phyloP scores from a whole-genome alignment of 53 echinoderm and acorn worm genomes.

The Stichopus horrens region DNA sequence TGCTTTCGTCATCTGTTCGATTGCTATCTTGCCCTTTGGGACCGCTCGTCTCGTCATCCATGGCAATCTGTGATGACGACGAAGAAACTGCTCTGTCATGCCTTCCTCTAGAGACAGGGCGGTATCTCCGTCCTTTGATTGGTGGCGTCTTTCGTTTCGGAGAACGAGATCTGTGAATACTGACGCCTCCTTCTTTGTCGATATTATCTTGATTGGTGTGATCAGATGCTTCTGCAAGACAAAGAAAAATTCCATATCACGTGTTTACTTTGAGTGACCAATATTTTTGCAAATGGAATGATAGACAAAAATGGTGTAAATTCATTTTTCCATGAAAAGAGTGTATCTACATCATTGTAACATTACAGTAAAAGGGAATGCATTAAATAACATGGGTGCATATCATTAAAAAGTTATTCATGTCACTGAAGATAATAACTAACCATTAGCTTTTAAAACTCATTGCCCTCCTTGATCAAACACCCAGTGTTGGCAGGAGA shows the following conservation, averaged over 20 bases:
- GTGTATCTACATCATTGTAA: too few relatives aligned
- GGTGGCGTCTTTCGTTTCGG: neutral
- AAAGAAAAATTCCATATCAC: neutral
- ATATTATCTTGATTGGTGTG: neutral
- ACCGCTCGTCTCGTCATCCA: neutral
- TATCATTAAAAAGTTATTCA: too few relatives aligned
- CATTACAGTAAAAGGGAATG: too few relatives aligned
- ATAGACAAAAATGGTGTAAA: too few relatives aligned
- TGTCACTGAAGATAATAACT: too few relatives aligned
- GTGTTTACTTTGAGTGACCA: too few relatives aligned
- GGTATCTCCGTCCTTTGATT: neutral
- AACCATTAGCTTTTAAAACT: too few relatives aligned
- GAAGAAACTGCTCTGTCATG: neutral
- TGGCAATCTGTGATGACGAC: neutral
- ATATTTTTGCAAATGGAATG: too few relatives aligned
- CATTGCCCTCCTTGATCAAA: too few relatives aligned
- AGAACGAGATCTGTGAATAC: neutral
- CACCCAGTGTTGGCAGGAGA: too few relatives aligned
- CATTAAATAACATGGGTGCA: too few relatives aligned
- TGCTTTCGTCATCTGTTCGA: neutral
- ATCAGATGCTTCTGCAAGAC: neutral
- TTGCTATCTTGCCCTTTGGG: neutral
- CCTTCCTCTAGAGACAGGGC: neutral
- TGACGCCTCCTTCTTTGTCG: neutral
- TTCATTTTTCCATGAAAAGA: too few relatives aligned